phyloP scores from a whole-genome alignment of 2,797 vertebrate species.

The Enteromius unitaeniatus region DNA sequence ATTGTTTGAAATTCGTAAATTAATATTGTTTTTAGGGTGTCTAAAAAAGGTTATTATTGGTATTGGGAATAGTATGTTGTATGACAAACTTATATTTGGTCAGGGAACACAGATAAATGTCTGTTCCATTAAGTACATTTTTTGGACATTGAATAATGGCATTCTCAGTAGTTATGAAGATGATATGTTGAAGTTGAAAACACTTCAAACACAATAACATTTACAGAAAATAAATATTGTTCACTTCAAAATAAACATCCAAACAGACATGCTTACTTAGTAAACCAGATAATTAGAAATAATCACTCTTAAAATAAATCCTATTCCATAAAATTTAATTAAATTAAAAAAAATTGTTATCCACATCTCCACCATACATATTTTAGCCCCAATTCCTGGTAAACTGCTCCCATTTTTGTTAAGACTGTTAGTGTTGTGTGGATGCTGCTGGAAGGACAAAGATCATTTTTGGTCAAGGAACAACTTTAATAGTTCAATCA shows the following conservation, averaged over 20 bases:
- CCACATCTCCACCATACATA: background rate
- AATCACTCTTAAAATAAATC: background rate
- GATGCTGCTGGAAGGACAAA: slow-evolving; percentile 18
- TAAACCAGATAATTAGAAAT: background rate
- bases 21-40: background rate
- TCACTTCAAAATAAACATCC: background rate
- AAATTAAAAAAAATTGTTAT: background rate
- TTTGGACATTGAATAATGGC: background rate
- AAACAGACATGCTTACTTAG: background rate
- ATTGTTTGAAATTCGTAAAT: slow-evolving; percentile 4
- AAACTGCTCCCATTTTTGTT: slow-evolving; percentile 19
- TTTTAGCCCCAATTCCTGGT: background rate
- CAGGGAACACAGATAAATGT: slow-evolving; percentile 22
- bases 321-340: background rate
- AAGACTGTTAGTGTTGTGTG: slow-evolving; percentile 45
- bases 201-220: background rate
- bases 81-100: slow-evolving; percentile 31
- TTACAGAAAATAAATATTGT: background rate
- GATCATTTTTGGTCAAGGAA: slow-evolving; percentile 53
- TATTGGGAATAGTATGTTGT: slow-evolving; percentile 3
- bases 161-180: background rate
- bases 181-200: background rate
- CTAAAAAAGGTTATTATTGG: background rate
- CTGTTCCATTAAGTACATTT: background rate
- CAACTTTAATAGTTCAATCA: slow-evolving; percentile 45